These are phyloP conservation scores for Drosophila melanosoma DNA, from an alignment of 2,888 invertebrate genomes.

Conservation along the genomic window DNA sequence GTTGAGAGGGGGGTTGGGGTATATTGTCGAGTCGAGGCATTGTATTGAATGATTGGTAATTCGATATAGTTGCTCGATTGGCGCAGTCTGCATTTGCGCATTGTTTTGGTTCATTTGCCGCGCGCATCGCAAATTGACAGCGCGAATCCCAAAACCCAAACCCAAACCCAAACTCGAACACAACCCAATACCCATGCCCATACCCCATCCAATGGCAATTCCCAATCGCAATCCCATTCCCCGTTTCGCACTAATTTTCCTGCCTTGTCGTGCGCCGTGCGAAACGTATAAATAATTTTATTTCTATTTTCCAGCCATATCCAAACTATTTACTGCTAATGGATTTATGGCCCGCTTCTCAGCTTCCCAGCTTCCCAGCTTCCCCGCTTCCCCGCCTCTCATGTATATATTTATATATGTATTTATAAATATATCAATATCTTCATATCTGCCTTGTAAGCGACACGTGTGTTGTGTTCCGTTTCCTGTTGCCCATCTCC, in stretches of 20 bases:
- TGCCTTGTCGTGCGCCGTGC: slow-evolving; percentile 73
- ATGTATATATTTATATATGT: slow-evolving; percentile 1
- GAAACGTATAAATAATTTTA: slow-evolving; percentile 79
- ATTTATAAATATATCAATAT: slow-evolving; percentile 60
- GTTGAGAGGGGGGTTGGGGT: slow-evolving; percentile 5
- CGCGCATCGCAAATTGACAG: slow-evolving; percentile 78
- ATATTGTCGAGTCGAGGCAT: slow-evolving; percentile 21
- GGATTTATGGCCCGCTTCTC: slow-evolving; percentile 76
- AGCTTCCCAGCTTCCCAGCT: slow-evolving; percentile 28
- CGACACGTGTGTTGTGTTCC: slow-evolving; percentile 71
- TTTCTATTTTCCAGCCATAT: slow-evolving; percentile 70
- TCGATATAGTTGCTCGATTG: slow-evolving; percentile 80
- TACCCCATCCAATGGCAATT: slow-evolving; percentile 2
- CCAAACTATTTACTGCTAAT: slow-evolving; percentile 81
- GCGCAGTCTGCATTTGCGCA: slow-evolving; percentile 41
- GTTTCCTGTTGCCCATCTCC: slow-evolving; percentile 31
- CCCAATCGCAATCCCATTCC: slow-evolving; percentile 29
- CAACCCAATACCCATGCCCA: slow-evolving; percentile 4
- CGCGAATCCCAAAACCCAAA: slow-evolving; percentile 19
- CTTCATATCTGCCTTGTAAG: slow-evolving; percentile 62
- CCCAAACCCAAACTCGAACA: not conserved
- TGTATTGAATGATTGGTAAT: slow-evolving; percentile 80
- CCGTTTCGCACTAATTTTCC: slow-evolving; percentile 77
- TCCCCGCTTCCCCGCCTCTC: slow-evolving; percentile 28
- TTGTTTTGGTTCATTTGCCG: slow-evolving; percentile 79